Base-by-base conservation (phyloP, 2,113 vertebrate species). In the Xiphophorus maculatus region DNA sequence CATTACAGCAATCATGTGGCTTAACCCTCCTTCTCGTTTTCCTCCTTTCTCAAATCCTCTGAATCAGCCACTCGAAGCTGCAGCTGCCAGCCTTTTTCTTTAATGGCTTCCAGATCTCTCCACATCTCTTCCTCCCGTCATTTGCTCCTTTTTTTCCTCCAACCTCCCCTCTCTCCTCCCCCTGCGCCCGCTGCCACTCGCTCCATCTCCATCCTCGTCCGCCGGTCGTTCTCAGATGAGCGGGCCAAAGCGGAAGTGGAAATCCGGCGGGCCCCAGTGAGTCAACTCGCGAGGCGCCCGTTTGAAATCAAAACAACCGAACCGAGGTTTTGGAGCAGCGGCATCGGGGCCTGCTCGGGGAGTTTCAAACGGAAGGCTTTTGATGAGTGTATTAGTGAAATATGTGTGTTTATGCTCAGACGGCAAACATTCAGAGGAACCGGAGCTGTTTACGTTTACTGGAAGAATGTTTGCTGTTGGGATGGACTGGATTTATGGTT, bases 81-180 rank as follows among this genome's bases (percentile, higher is more conserved):
- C 91, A 90, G 91, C 90, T 92, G 91, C 91, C 87, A 92, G 86
- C 74, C 27, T 7, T 78, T 37, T 37, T 35, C 1, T 30, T 70
- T 92, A 94, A 93, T 91, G 77, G 76, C 84, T 92, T 91, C 91
- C 93, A 95, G 92, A 93, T 86, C 84, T 87, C 64, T 87, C 64
- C 76, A 58, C 51, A 35, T 73, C 82, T 87, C 80, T 74, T 81
- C 76, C 87, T 87, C 37, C n/a, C 2, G 42, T 15, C 37, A 29
- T 67, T 44, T 17, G 77, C 74, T 87, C 81, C 42, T 66, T 4
- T 71, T 71, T 74, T 37, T 37, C 35, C 33, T 35, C 33, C 33
- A 7, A 7, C 7, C 28, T 28, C 28, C 7, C 33, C 33, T 35
- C 8, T 30, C 3, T 9, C 7, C 32, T 33, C 32, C 6, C 5